Conservation (phyloP, 92 coral and sea anemone species). For the Umimayanthus kanabou region DNA sequence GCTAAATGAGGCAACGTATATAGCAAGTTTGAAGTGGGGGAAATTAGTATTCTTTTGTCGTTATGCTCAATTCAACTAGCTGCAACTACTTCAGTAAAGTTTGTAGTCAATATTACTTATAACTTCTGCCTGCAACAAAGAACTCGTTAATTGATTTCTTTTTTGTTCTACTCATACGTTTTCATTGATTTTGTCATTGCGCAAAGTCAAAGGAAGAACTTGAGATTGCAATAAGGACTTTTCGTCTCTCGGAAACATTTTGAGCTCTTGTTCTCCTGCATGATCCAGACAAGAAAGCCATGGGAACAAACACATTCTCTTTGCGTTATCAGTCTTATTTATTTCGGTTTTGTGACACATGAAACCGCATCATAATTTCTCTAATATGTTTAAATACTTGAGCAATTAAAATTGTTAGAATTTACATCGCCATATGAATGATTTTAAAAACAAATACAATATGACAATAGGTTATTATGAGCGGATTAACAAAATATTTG, state of each 20-base stretch:
- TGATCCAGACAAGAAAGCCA: background rate
- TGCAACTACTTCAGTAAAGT: background rate
- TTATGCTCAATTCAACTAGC: background rate
- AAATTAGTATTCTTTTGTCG: background rate
- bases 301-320: background rate
- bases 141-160: background rate
- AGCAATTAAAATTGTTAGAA: background rate
- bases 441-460: background rate
- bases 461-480: background rate
- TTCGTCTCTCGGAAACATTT: background rate
- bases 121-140: background rate
- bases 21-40: background rate
- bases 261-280: background rate
- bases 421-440: background rate
- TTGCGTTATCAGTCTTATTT: too few species aligned
- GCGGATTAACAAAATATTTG: background rate
- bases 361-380: background rate
- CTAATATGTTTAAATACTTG: background rate
- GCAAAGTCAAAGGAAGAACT: background rate
- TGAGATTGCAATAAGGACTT: background rate
- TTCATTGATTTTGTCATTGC: background rate
- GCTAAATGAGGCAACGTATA: background rate
- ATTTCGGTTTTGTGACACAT: too few species aligned
- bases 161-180: background rate
- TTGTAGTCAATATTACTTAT: background rate